Percentiles rank a stretch among this genome's conserved stretches.
Evolutionary conservation across 2,797 vertebrate genomes (phyloP).

Genomic region (Hydrocynus forskahlii): DNA sequence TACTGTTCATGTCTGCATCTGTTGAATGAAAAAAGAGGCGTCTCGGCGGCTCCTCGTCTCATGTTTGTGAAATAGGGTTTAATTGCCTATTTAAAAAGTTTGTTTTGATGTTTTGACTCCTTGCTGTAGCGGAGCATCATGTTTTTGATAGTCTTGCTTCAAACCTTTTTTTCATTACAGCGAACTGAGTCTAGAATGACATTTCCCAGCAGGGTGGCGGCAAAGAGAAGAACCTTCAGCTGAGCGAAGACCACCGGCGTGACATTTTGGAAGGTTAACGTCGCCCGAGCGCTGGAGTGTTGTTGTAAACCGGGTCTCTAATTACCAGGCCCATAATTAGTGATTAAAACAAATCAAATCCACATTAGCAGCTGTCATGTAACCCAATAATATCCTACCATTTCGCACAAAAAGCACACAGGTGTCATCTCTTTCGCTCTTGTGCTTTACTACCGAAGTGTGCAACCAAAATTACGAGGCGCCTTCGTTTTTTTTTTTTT

Average conservation of each 20-base stretch:
- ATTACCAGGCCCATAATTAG: slow-evolving; percentile 37
- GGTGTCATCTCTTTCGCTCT: not conserved
- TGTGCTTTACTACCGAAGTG: not conserved
- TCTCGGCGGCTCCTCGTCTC: too few relatives aligned
- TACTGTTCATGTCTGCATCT: too few relatives aligned
- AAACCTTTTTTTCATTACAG: not conserved
- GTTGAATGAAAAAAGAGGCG: too few relatives aligned
- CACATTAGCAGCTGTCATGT: slow-evolving; percentile 1
- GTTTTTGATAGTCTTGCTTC: not conserved
- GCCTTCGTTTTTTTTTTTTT: too few relatives aligned
- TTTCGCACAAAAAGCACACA: not conserved
- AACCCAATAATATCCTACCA: slow-evolving; percentile 1
- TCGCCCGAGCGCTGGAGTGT: slow-evolving; percentile 19
- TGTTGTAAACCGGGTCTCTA: not conserved
- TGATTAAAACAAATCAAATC: slow-evolving; percentile 39
- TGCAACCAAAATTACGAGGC: not conserved
- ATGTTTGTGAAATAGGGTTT: not conserved
- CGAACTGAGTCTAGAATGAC: slow-evolving; percentile 27
- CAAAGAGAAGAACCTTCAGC: slow-evolving; percentile 49
- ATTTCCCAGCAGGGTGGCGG: slow-evolving; percentile 29
- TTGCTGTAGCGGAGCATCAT: too few relatives aligned
- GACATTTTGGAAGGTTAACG: slow-evolving; percentile 55
- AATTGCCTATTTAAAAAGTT: not conserved
- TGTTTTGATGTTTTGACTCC: not conserved
- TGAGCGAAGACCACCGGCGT: slow-evolving; percentile 20